These are phyloP conservation scores for Macheiramphus alcinus DNA, from an alignment of 2,113 vertebrate genomes.

Conservation along the genomic window DNA sequence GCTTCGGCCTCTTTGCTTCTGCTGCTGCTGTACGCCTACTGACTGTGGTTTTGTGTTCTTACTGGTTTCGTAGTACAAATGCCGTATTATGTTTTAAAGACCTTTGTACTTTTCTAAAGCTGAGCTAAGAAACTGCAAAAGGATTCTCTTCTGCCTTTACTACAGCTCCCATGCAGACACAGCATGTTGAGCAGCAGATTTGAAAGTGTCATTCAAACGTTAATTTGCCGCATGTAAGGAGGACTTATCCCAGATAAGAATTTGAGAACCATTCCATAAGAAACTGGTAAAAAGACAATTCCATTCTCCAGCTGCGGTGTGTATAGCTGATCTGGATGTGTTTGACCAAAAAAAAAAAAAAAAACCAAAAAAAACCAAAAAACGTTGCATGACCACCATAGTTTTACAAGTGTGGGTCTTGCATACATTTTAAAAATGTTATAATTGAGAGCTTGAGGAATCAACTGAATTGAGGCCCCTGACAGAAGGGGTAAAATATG, in stretches of 20 bases:
- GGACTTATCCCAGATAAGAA: neutral
- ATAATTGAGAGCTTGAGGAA: neutral
- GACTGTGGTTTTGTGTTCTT: neutral
- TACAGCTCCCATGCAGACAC: neutral
- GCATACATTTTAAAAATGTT: neutral
- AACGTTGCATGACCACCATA: neutral
- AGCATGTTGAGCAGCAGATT: neutral
- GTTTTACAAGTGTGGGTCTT: neutral
- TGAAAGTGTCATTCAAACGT: neutral
- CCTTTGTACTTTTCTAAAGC: neutral
- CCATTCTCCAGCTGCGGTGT: neutral
- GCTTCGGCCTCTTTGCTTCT: neutral
- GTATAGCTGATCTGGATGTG: neutral
- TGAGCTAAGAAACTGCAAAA: neutral
- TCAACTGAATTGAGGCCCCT: neutral
- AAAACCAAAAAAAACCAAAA: too few relatives aligned
- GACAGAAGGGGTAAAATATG: neutral
- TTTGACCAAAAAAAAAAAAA: neutral
- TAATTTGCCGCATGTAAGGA: neutral
- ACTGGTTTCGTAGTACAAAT: neutral
- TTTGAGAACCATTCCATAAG: neutral
- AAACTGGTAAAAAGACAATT: neutral
- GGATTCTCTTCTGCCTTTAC: neutral
- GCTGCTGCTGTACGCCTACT: neutral
- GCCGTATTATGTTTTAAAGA: neutral